phyloP scores from a whole-genome alignment of 2,113 vertebrate genomes.

The Rhabdornis inornatus region DNA sequence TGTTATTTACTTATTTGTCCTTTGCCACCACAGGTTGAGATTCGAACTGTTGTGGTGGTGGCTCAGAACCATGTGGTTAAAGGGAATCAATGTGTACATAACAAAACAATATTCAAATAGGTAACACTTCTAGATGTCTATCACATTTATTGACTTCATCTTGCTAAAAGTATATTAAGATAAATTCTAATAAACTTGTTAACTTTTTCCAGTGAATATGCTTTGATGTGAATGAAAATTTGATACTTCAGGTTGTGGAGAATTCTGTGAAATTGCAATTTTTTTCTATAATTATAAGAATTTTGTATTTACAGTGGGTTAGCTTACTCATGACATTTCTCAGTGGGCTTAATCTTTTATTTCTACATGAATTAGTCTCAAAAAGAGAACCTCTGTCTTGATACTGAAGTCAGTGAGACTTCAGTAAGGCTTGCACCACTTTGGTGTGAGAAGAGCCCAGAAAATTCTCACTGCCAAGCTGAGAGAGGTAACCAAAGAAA shows the following conservation, averaged over 20 bases:
- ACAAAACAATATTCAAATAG: background rate
- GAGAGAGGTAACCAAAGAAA: background rate
- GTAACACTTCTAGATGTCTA: background rate
- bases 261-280: background rate
- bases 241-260: background rate
- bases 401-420: background rate
- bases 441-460: background rate
- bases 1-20: background rate
- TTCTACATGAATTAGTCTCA: background rate
- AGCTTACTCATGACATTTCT: background rate
- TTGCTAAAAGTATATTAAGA: background rate
- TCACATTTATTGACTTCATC: fast-evolving
- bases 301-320: background rate
- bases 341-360: background rate
- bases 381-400: background rate
- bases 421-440: background rate
- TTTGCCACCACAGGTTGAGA: background rate
- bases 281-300: background rate
- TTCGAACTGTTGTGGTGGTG: background rate
- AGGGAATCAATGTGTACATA: background rate
- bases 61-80: background rate
- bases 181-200: background rate
- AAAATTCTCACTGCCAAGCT: background rate
- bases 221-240: background rate
- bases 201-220: background rate